Conservation (phyloP, 2,888 invertebrate species). For the Nomada goodeniana region DNA sequence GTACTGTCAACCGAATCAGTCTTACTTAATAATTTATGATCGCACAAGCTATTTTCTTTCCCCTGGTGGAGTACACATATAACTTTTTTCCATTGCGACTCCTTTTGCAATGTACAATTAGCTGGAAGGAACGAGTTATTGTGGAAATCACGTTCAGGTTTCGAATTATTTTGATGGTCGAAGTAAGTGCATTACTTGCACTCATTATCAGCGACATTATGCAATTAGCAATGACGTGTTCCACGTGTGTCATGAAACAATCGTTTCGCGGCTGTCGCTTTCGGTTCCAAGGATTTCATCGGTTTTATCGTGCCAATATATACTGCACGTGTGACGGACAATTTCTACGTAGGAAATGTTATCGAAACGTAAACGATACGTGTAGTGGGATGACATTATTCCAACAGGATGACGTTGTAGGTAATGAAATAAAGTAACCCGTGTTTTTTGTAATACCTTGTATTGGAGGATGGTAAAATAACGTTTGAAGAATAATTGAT, state of each 20-base stretch:
- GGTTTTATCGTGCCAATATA: constrained; percentile 33
- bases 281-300: constrained; percentile 21
- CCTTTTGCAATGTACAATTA: constrained; percentile 17
- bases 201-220: constrained; percentile 24
- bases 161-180: constrained; percentile 24
- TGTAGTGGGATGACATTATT: neutral
- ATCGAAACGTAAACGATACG: neutral
- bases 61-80: neutral
- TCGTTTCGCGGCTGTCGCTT: constrained; percentile 44
- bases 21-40: too few relatives aligned
- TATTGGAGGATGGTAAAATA: too few relatives aligned
- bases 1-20: too few relatives aligned
- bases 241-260: constrained; percentile 33
- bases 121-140: constrained; percentile 36
- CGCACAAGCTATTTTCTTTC: too few relatives aligned
- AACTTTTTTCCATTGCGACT: constrained; percentile 7
- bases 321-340: neutral
- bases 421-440: neutral
- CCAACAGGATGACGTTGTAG: neutral
- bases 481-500: too few relatives aligned
- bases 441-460: too few relatives aligned
- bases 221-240: constrained; percentile 36
- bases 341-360: neutral
- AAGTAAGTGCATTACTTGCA: neutral
- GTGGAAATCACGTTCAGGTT: constrained; percentile 34